Base-by-base conservation (phyloP, 2,797 vertebrate genomes). In the Myotis myotis region DNA sequence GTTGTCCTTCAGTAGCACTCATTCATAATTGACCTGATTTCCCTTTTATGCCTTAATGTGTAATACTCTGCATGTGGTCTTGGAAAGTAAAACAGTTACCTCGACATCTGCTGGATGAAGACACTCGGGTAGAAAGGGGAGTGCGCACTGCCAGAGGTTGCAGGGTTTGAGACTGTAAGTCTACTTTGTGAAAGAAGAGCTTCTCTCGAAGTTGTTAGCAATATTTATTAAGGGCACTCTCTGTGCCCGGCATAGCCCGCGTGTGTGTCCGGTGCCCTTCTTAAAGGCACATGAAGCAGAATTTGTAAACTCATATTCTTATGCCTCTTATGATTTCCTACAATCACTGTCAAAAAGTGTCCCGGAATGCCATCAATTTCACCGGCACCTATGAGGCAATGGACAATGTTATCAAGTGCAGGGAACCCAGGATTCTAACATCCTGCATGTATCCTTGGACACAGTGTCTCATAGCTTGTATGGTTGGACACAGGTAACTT, bases 1-100 rank as follows among this genome's bases (percentile, higher is more conserved):
- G 53, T 53, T 95, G 90, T 96, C 96, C 92, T 97, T 96, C 94
- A 47, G 38, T 36, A n/a, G 25, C 23, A 89, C 53, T 90, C 92
- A 90, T 97, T 96, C 78, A 94, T 96, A 91, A 94, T 96, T 95
- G 93, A 96, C 95, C 75, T 57, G 33, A 74, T 33, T 95, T 57
- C 86, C 11, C 19, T 72, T 41, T 12, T 89, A 80, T 74, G 60
- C 81, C 28, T 89, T 53, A 36, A 51, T 55, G 6, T 79, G 51
- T 81, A 64, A 78, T 60, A 36, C 87, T 92, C 76, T 86, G 64
- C 15, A 17, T 89, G 36, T 62, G 25, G 38, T 95, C 66, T n/a
- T 62, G 22, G 79, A 79, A 89, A 85, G 38, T 51, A 49, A 79
- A 19, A 38, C 6, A 8, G 51, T 87, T 87, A 30, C 16, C 36